Conservation (phyloP, 1,140 invertebrate genomes). For the Drosophila obscura region DNA sequence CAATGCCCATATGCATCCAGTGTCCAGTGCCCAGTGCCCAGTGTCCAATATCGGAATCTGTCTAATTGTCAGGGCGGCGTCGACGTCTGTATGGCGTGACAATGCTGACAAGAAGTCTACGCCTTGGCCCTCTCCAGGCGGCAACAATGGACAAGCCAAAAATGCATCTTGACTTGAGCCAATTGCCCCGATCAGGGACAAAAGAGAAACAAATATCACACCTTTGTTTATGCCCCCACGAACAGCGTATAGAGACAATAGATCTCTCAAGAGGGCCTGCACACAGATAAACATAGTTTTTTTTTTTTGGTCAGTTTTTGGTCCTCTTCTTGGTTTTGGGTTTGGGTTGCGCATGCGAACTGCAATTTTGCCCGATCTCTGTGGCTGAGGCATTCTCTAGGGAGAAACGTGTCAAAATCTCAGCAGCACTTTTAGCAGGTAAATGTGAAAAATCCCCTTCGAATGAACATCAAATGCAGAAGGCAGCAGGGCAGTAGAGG, state of each 20-base stretch:
- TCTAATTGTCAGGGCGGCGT: conserved; percentile 64
- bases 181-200: conserved; percentile 79
- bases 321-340: conserved; percentile 11
- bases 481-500: conserved; percentile 2
- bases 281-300: neutral
- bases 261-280: conserved; percentile 20
- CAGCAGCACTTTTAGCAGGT: conserved; percentile 80
- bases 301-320: conserved; percentile 54
- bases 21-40: conserved; percentile 23
- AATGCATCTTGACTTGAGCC: conserved; percentile 82
- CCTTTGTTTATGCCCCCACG: conserved; percentile 67
- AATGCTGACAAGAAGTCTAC: conserved; percentile 71
- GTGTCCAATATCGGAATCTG: conserved; percentile 37
- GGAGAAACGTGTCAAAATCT: conserved; percentile 67
- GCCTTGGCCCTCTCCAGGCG: conserved; percentile 25
- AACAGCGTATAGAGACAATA: conserved; percentile 20
- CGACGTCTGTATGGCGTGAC: conserved; percentile 40
- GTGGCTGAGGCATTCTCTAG: conserved; percentile 12
- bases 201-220: conserved; percentile 83
- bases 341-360: conserved; percentile 71
- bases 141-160: conserved; percentile 16
- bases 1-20: conserved; percentile 29
- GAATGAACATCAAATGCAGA: conserved; percentile 70
- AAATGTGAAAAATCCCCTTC: conserved; percentile 78
- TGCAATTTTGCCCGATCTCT: conserved; percentile 15